A percentile compares a stretch with the other conserved stretches of the same genome.
Evolutionary conservation across 2,888 invertebrate genomes (phyloP).

Genomic region (Mystacides longicornis): DNA sequence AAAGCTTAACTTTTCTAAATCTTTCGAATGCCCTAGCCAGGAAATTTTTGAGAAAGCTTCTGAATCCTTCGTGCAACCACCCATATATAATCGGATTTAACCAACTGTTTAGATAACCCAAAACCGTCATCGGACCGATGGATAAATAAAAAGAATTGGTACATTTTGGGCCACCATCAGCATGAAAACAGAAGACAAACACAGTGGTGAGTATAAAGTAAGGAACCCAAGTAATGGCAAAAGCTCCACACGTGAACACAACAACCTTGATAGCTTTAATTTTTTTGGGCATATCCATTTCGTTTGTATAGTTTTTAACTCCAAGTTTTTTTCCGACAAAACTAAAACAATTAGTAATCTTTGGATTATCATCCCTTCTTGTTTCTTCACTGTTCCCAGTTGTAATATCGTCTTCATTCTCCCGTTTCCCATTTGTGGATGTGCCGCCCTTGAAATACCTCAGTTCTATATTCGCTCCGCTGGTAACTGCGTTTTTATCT

Average conservation of each 20-base stretch:
- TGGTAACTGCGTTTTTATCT: neutral
- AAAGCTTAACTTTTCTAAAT: no score
- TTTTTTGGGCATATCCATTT: neutral
- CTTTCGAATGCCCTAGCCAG: neutral
- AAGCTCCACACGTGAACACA: neutral
- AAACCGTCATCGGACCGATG: neutral
- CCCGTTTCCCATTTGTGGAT: neutral
- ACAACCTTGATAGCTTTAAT: constrained; percentile 3
- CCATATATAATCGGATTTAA: constrained; percentile 4
- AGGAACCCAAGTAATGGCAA: neutral
- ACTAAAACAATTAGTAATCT: neutral
- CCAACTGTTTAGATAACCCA: neutral
- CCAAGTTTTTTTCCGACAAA: neutral
- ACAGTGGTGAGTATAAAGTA: neutral
- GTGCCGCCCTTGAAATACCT: neutral
- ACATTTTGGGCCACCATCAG: neutral
- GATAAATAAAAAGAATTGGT: no score
- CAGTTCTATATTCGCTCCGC: neutral
- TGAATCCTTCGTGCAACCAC: neutral
- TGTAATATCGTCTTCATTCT: no score
- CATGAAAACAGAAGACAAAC: neutral
- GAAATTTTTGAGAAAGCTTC: constrained; percentile 8
- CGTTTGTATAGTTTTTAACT: neutral
- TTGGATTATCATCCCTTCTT: neutral
- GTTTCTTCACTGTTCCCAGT: neutral